A percentile compares a stretch with the other conserved stretches of the same genome.
Evolutionary conservation across 2,113 vertebrate genomes (phyloP).

Genomic region (Ceyx cyanopectus): DNA sequence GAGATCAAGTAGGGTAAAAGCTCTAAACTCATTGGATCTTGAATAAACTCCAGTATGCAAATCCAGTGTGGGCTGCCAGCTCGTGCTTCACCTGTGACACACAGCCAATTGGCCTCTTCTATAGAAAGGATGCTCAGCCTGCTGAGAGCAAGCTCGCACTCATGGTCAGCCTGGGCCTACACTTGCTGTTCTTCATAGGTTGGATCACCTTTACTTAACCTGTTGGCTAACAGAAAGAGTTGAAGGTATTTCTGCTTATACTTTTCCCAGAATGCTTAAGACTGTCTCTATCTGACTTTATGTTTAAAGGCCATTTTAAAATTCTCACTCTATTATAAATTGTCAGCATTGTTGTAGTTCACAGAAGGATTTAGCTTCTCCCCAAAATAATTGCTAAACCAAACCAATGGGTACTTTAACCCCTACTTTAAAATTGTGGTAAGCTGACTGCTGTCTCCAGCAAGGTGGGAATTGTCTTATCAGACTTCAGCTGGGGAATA

Average conservation of each 20-base stretch:
- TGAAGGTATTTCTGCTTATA: background rate
- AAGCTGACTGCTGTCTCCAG: background rate
- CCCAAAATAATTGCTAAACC: background rate
- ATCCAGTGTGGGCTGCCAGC: background rate
- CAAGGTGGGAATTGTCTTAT: background rate
- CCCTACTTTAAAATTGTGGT: background rate
- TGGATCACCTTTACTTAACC: background rate
- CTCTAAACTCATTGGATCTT: background rate
- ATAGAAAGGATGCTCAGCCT: fast-evolving
- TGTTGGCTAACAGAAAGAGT: background rate
- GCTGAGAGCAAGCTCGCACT: too few species aligned
- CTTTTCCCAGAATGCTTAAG: background rate
- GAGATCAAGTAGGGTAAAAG: background rate
- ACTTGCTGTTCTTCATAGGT: background rate
- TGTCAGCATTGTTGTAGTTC: background rate
- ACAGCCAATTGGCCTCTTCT: background rate
- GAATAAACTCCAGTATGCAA: background rate
- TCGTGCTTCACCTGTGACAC: background rate
- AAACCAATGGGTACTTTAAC: background rate
- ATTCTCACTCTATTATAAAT: background rate
- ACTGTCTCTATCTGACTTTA: background rate
- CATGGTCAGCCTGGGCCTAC: background rate
- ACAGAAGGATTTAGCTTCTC: background rate
- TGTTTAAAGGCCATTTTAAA: background rate
- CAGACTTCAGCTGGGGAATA: background rate